Evolutionary conservation across 2,113 vertebrate species (phyloP).

Genomic region (Sclerurus mexicanus): DNA sequence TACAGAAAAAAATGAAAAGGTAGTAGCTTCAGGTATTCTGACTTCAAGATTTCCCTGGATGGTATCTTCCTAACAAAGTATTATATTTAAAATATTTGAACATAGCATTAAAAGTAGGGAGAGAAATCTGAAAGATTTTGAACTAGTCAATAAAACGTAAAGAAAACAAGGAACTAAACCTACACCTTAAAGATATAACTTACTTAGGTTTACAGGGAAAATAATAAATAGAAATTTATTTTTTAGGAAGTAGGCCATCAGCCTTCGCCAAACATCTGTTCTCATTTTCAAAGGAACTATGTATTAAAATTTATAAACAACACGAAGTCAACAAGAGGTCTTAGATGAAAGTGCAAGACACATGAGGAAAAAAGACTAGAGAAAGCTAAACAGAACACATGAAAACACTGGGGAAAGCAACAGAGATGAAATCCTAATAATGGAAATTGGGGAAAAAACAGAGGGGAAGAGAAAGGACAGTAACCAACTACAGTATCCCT

Average conservation of each 20-base stretch:
- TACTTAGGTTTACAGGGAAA: not conserved
- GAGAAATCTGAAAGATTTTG: not conserved
- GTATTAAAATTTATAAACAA: not conserved
- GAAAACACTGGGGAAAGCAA: not conserved
- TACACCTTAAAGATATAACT: not conserved
- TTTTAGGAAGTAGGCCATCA: not conserved
- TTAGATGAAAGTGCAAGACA: not conserved
- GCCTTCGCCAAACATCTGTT: not conserved
- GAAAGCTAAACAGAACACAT: not conserved
- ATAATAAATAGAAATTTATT: not conserved
- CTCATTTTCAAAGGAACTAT: not conserved
- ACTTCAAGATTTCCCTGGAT: not conserved
- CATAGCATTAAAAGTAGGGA: not conserved
- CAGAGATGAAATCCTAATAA: not conserved
- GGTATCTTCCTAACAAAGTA: not conserved
- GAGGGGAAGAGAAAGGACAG: not conserved
- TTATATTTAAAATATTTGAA: not conserved
- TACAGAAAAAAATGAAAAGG: not conserved
- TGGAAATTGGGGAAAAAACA: not conserved
- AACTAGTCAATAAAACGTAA: not conserved
- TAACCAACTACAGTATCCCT: not conserved
- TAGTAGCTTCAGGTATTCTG: not conserved
- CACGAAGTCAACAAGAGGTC: not conserved
- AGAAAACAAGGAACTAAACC: not conserved
- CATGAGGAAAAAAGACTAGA: not conserved